phyloP scores from a whole-genome alignment of 2,888 invertebrate species.

The Colostygia pectinataria region DNA sequence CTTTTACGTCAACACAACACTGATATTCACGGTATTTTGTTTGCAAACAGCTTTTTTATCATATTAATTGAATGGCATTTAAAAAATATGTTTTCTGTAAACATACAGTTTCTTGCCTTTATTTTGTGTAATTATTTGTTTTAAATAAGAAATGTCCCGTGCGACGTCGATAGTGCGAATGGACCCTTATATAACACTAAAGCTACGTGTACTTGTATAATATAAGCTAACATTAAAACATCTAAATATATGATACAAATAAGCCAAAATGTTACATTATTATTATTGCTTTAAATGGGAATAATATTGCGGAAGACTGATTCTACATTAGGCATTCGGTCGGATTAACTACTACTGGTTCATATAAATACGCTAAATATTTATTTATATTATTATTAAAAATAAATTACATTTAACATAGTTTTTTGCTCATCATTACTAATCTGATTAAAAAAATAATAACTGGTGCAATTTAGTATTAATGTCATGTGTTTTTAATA shows the following conservation, averaged over 20 bases:
- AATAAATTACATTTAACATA: neutral
- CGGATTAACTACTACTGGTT: conserved; percentile 19
- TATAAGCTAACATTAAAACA: conserved; percentile 52
- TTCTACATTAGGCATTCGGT: conserved; percentile 34
- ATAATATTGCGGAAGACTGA: conserved; percentile 67
- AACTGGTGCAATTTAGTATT: neutral
- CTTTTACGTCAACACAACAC: too few relatives aligned
- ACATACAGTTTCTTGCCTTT: too few relatives aligned
- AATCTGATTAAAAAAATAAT: too few relatives aligned
- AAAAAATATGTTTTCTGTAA: too few relatives aligned
- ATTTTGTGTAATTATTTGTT: neutral
- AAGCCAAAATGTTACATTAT: conserved; percentile 35
- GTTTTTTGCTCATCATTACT: too few relatives aligned
- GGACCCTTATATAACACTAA: conserved; percentile 28
- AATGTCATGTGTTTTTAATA: neutral
- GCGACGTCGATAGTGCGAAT: neutral
- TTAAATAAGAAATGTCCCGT: neutral
- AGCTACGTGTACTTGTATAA: conserved; percentile 34
- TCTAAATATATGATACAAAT: conserved; percentile 42
- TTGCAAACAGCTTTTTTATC: too few relatives aligned
- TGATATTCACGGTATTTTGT: too few relatives aligned
- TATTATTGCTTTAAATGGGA: conserved; percentile 68
- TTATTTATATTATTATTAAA: conserved; percentile 9
- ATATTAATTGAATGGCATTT: too few relatives aligned
- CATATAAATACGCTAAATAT: neutral